Conservation (phyloP, 2,797 vertebrate genomes). For the Megaceryle alcyon region DNA sequence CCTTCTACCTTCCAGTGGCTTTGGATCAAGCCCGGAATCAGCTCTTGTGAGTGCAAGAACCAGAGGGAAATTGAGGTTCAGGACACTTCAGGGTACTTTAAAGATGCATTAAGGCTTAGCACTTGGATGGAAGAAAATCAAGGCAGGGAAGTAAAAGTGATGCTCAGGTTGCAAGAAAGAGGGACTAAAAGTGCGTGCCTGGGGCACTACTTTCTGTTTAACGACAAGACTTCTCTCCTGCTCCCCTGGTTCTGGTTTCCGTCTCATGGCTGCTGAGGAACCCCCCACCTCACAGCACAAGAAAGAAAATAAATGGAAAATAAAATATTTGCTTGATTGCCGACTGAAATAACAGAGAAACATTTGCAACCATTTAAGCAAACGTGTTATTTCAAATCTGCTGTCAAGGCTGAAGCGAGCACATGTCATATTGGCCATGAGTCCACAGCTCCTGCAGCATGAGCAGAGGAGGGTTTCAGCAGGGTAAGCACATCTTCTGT, state of each 20-base stretch:
- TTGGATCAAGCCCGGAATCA: not conserved
- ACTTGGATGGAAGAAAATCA: not conserved
- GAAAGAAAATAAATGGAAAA: not conserved
- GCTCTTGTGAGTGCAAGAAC: not conserved
- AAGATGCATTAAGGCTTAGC: not conserved
- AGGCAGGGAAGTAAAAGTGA: not conserved
- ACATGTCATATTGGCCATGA: rapidly evolving
- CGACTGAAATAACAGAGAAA: not conserved
- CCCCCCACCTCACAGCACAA: not conserved
- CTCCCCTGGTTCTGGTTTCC: not conserved
- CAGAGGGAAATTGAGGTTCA: not conserved
- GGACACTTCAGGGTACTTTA: not conserved
- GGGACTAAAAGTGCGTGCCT: not conserved
- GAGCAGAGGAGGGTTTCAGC: not conserved
- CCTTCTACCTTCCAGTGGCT: not conserved
- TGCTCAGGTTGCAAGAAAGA: not conserved
- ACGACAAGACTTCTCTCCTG: not conserved
- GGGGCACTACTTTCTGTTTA: not conserved
- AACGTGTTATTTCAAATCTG: not conserved
- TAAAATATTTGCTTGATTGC: not conserved
- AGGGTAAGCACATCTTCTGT: not conserved
- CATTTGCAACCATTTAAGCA: not conserved
- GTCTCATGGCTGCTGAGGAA: not conserved
- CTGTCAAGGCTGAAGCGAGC: not conserved
- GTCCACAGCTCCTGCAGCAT: not conserved